These are phyloP conservation scores for Pachypsylla venusta DNA, from an alignment of 1,140 invertebrate genomes.

Conservation along the genomic window DNA sequence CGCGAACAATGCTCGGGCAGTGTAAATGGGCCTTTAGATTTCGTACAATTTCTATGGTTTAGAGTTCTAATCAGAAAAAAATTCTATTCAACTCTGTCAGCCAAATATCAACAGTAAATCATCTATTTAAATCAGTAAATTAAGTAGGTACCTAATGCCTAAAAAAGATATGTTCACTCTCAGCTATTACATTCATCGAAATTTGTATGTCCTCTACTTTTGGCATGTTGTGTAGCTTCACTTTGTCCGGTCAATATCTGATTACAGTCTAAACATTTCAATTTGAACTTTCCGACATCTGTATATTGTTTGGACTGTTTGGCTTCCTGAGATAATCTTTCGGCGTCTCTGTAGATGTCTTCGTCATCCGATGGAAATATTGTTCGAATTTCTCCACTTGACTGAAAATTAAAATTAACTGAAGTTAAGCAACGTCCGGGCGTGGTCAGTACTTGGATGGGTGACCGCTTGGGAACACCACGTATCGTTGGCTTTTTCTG, in stretches of 20 bases:
- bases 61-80: too few species aligned
- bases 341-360: conserved; percentile 54
- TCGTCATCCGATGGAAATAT: conserved; percentile 65
- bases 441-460: too few species aligned
- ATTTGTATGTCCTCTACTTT: conserved; percentile 63
- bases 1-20: too few species aligned
- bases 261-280: conserved; percentile 68
- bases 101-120: too few species aligned
- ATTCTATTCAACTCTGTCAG: too few species aligned
- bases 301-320: conserved; percentile 77
- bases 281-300: conserved; percentile 69
- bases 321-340: conserved; percentile 70
- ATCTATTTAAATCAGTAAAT: too few species aligned
- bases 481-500: too few species aligned
- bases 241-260: conserved; percentile 53
- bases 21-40: too few species aligned
- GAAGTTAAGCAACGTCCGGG: too few species aligned
- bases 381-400: conserved; percentile 49
- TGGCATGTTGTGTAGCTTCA: conserved; percentile 70
- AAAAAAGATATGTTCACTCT: conserved; percentile 2
- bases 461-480: too few species aligned
- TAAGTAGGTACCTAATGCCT: too few species aligned
- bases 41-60: too few species aligned
- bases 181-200: conserved; percentile 59
- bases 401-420: conserved; percentile 20